Conservation (phyloP, 1,140 invertebrate genomes). For the Papilio polyxenes region DNA sequence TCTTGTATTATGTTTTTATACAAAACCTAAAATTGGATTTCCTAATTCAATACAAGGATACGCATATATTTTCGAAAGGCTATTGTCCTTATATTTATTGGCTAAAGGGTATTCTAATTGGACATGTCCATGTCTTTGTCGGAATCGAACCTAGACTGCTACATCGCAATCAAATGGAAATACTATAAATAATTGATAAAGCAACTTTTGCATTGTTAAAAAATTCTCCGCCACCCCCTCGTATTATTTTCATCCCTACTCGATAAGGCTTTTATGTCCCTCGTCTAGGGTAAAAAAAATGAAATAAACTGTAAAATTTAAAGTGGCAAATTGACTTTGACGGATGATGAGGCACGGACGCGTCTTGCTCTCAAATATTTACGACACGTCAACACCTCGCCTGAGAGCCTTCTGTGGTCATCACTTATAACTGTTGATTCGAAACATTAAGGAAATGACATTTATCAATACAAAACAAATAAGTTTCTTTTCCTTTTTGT, state of each 20-base stretch:
- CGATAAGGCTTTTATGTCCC: conserved; percentile 74
- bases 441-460: not conserved
- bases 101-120: not conserved
- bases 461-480: not conserved
- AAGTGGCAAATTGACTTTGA: conserved; percentile 75
- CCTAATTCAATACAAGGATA: too few relatives aligned
- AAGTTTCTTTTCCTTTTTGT: not conserved
- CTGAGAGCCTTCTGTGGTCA: conserved; percentile 25
- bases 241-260: conserved; percentile 69
- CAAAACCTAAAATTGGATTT: too few relatives aligned
- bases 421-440: conserved; percentile 48
- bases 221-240: conserved; percentile 55
- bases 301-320: conserved; percentile 69
- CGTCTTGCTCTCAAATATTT: conserved; percentile 72
- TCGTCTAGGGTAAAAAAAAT: conserved; percentile 59
- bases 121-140: not conserved
- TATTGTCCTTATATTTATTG: not conserved
- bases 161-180: conserved; percentile 51
- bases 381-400: conserved; percentile 3
- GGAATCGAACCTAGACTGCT: conserved; percentile 35
- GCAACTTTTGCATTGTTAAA: conserved; percentile 67
- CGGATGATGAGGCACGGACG: conserved; percentile 66
- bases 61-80: too few relatives aligned
- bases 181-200: conserved; percentile 61
- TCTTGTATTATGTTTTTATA: too few relatives aligned